Base-by-base conservation (phyloP, 1,140 invertebrate species). In the Adelges cooleyi region DNA sequence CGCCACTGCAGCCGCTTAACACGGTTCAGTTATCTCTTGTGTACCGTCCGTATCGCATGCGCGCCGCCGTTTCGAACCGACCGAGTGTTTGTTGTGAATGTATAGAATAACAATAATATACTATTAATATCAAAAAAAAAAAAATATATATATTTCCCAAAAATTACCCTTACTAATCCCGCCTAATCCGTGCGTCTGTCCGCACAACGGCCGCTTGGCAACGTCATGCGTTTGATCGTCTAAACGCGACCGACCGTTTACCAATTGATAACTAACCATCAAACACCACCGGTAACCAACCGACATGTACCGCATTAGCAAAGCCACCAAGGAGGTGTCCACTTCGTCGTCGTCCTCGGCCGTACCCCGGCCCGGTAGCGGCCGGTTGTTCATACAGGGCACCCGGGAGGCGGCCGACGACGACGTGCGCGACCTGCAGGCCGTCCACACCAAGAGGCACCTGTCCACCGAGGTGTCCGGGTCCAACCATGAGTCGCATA, bases 381-480 rank as follows among this genome's bases (percentile, higher is more conserved):
- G 80, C 69, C 81, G 87, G 51, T 79, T 92, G 18, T 92, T 90
- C 75, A 82, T 91, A 65, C 86, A 89, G 74, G 88, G 85, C 6
- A 85, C 85, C 6, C 77, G 85, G 17, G 83, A 87, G 70, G 78
- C 79, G 38, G 81, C 81, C 62, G 79, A 82, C 75, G 71, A 68
- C 22, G 72, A 65, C 9, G 67, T 70, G 22, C 76, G 74, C 68
- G 81, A 84, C 69, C 73, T 89, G 67, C 85, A 86, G 73, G 84
- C 85, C 71, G 81, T 92, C 71, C 83, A 87, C 70, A 89, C 87
- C 65, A 88, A 87, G 73, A 85, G 90, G 70, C 80, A 84, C 69
- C 78, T 91, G 68, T 87, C 86, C 69, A 90, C 88, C 66, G 89
- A 90, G 78, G 86, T 87, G 72, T 77, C 87, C 73, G 90, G 87